Evolutionary conservation across 2,113 vertebrate genomes (phyloP), one percentile per base, ranked within the genome.

Genomic region (Tapirus terrestris): DNA sequence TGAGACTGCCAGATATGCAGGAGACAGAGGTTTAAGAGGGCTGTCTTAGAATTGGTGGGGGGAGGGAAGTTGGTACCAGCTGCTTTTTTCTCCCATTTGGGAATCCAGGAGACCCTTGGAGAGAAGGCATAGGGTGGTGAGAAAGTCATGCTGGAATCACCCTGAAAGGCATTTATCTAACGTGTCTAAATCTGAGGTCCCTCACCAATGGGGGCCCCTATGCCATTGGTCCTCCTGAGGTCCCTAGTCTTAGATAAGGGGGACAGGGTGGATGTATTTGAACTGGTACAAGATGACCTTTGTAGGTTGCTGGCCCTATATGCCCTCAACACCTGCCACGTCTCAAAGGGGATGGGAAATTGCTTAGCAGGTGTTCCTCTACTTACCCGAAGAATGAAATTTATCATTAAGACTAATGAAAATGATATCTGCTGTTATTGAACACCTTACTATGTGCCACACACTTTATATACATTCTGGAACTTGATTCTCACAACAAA

Each of bases 371-470:
- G 43, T 76, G 27, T 88, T 53, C 70, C 70, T 88, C 9, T 65
- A 39, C 1, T 72, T 33, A 73, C 6, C 11, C 29, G 3, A 90
- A 79, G n/a, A 94, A 61, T 53, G 9, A 29, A 84, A 17, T 67
- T 84, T 76, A 70, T 70, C 86, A 60, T 48, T 89, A 81, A 86
- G 33, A 92, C 53, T 75, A 76, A 53, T 76, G 39, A 75, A 93
- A 70, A 8, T 33, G 6, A 7, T 39, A 81, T 14, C 36, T 61
- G 25, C 72, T 63, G 16, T 67, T 86, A 8, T 43, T 23, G 48
- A 81, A 61, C 4, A 76, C 5, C 53, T 53, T 36, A 31, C 0
- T 56, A 36, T 13, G 6, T 60, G n/a, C 17, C 68, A 61, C 8
- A 33, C 2, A 16, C 16, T 68, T 92, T n/a, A 29, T 8, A 14